Base-by-base conservation (phyloP, 2,113 vertebrate species). In the Hypomesus transpacificus region DNA sequence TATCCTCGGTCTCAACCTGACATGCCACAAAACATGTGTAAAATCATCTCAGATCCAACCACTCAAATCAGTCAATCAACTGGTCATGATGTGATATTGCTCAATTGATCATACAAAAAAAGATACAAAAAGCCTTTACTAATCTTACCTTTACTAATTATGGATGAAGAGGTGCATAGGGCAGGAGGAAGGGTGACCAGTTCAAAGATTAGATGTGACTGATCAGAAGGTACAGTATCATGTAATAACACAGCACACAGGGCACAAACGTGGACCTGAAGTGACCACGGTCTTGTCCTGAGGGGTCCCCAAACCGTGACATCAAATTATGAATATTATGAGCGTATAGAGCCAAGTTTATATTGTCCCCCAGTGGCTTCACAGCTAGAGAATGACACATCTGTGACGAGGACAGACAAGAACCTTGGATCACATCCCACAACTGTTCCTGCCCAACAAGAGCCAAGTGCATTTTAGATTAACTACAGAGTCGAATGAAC, bases 401-500 rank as follows among this genome's bases (percentile, higher is more conserved):
- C 58, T 5, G 39, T 70, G 70, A 54, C 72, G 74, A 65, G 68
- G 51, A 79, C 34, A 76, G 51, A 76, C 59, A 77, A 75, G 46
- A 75, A 26, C 69, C 77, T 16, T 14, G 53, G 70, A 31, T 51
- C 39, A 50, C 52, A 26, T 58, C 34, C 18, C 78, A 75, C 52
- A 81, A 31, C 77, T 7, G 31, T 34, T 76, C 46, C n/a, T 28
- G 13, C 22, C 46, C 54, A 52, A 31, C 67, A 21, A 60, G 18
- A 17, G n/a, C 20, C 57, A 84, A 75, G 81, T 70, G 66, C 60
- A 57, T 65, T 70, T 73, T 68, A 72, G 74, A 79, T 80, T 60
- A 75, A 79, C 66, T 31, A 71, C 54, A 70, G 34, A 77, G 53
- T 46, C 26, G 26, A 76, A 81, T 77, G 75, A 81, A 83, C 51